A percentile compares a stretch with the other conserved stretches of the same genome.
phyloP scores from a whole-genome alignment of 1,140 invertebrate species.

The Drosophila hydei region DNA sequence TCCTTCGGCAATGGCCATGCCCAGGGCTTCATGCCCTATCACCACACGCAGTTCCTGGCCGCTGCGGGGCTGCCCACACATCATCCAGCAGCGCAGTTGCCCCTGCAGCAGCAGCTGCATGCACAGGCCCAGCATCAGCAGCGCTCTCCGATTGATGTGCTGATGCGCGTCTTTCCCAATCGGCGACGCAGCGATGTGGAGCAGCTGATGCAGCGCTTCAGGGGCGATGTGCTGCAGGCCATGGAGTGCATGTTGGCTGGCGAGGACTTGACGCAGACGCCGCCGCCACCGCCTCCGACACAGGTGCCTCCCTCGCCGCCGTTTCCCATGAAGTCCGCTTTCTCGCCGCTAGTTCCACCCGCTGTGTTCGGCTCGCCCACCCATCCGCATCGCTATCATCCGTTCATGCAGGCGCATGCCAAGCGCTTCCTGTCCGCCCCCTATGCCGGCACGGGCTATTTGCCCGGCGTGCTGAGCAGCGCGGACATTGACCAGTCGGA shows the following conservation, averaged over 20 bases:
- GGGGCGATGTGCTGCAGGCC: constrained; percentile 94
- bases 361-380: constrained; percentile 85
- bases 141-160: constrained; percentile 89
- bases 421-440: constrained; percentile 90
- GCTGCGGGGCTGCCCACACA: constrained; percentile 67
- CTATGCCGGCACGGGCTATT: constrained; percentile 91
- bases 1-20: constrained; percentile 69
- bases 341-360: constrained; percentile 88
- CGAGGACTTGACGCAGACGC: constrained; percentile 83
- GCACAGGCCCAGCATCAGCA: constrained; percentile 84
- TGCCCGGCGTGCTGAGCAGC: constrained; percentile 89
- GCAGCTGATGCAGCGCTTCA: constrained; percentile 89
- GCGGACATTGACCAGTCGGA: constrained; percentile 84
- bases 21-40: constrained; percentile 84
- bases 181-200: constrained; percentile 93
- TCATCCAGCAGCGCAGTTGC: constrained; percentile 62
- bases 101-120: constrained; percentile 66
- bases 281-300: constrained; percentile 41
- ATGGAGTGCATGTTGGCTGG: constrained; percentile 94
- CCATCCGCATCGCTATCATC: constrained; percentile 79
- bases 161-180: constrained; percentile 92
- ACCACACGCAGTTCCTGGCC: constrained; percentile 84
- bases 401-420: constrained; percentile 85
- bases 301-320: constrained; percentile 83
- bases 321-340: constrained; percentile 88